Evolutionary conservation across 2,113 vertebrate species (phyloP).

Genomic region (Chinchilla lanigera): DNA sequence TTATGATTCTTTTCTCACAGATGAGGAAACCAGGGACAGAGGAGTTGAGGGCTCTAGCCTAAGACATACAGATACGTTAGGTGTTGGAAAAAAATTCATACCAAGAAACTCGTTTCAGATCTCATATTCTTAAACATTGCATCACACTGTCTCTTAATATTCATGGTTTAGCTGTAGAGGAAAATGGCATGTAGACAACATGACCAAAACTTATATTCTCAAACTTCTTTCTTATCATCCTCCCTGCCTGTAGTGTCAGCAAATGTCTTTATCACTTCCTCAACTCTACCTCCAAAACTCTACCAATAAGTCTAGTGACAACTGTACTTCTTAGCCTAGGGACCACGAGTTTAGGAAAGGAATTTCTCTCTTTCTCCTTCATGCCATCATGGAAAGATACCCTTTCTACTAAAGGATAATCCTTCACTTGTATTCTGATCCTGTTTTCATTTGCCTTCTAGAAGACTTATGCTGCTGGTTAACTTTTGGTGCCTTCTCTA

Average conservation of each 20-base stretch:
- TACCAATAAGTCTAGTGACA: background rate
- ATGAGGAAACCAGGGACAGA: conserved; percentile 23
- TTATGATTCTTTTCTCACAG: background rate
- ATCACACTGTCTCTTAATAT: background rate
- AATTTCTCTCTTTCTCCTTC: background rate
- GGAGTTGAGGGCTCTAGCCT: background rate
- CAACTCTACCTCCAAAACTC: background rate
- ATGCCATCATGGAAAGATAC: background rate
- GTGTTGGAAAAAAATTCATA: background rate
- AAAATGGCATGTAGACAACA: background rate
- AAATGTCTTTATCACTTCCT: background rate
- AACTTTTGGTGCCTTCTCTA: background rate
- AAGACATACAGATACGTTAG: background rate
- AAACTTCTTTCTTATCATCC: conserved; percentile 1
- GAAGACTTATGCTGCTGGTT: background rate
- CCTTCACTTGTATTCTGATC: background rate
- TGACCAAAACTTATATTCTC: background rate
- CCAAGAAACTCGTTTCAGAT: background rate
- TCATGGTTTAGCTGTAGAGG: background rate
- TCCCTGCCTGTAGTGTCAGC: background rate
- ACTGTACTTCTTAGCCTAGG: background rate
- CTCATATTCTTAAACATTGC: background rate
- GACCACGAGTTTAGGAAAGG: background rate
- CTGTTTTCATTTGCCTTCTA: background rate
- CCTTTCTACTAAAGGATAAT: background rate